phyloP scores from a whole-genome alignment of 2,797 vertebrate species.

The Chloroceryle amazona region DNA sequence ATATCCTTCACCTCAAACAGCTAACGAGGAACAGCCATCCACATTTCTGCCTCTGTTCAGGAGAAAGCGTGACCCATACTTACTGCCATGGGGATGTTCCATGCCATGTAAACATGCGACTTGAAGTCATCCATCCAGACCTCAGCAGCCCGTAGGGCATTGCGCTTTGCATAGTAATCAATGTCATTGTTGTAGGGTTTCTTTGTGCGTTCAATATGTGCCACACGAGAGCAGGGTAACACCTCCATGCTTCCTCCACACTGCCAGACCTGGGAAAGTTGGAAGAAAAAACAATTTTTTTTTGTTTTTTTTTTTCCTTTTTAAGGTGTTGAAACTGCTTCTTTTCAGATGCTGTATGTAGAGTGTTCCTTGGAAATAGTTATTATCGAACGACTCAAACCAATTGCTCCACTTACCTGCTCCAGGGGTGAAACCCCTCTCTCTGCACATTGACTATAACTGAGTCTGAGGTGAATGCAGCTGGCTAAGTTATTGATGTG shows the following conservation, averaged over 20 bases:
- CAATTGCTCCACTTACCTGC: accelerated
- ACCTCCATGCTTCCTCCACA: constrained; percentile 99
- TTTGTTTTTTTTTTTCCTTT: background rate
- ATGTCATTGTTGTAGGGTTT: constrained; percentile 99
- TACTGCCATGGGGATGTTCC: constrained; percentile 98
- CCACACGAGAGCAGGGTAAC: constrained; percentile 94
- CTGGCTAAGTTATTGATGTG: background rate
- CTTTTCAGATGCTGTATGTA: accelerated
- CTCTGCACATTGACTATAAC: accelerated
- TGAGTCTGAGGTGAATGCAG: background rate
- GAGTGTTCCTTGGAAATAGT: accelerated
- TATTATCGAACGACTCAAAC: accelerated
- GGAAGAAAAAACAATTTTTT: background rate
- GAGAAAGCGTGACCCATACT: constrained; percentile 31
- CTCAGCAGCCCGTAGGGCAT: constrained; percentile 93
- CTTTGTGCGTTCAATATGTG: constrained; percentile 96
- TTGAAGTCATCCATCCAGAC: constrained; percentile 99
- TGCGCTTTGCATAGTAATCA: constrained; percentile 97
- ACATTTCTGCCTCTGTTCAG: accelerated
- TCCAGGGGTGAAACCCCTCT: background rate
- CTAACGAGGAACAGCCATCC: accelerated
- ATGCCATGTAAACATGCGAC: constrained; percentile 99
- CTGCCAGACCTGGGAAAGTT: constrained; percentile 91
- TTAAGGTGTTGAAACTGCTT: accelerated
- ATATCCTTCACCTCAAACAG: too few relatives aligned